Evolutionary conservation across 2,888 invertebrate genomes (phyloP).

Genomic region (Argyresthia albistria): DNA sequence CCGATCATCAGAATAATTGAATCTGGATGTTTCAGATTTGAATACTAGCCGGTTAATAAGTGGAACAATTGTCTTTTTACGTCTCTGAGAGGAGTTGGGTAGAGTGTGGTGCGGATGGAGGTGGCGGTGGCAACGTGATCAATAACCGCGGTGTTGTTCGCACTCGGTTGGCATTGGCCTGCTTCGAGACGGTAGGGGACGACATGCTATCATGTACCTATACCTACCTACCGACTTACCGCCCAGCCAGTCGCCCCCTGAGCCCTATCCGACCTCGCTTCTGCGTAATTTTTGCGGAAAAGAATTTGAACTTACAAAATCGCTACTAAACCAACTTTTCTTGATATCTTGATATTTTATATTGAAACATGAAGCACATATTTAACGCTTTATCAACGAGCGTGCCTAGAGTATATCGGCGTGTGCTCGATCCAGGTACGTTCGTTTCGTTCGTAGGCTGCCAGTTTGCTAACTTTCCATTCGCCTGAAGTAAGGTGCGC

Average conservation of each 20-base stretch:
- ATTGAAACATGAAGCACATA: background rate
- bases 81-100: conserved; percentile 3
- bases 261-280: conserved; percentile 2
- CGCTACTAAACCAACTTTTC: background rate
- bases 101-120: background rate
- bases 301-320: background rate
- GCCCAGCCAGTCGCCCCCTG: conserved; percentile 2
- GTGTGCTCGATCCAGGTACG: conserved; percentile 1
- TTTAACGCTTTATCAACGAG: background rate
- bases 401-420: background rate
- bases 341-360: background rate
- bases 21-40: no score
- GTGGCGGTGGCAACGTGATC: conserved; percentile 7
- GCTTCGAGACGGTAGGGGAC: conserved; percentile 9
- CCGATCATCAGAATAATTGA: no score
- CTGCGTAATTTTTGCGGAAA: background rate
- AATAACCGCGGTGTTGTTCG: conserved; percentile 9
- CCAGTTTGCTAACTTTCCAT: conserved; percentile 63
- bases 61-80: background rate
- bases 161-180: conserved; percentile 11
- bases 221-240: background rate
- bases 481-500: conserved; percentile 41
- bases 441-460: conserved; percentile 30
- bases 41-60: no score
- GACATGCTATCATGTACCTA: conserved; percentile 4